Conservation (phyloP, 2,797 vertebrate species). For the Lophius americanus region DNA sequence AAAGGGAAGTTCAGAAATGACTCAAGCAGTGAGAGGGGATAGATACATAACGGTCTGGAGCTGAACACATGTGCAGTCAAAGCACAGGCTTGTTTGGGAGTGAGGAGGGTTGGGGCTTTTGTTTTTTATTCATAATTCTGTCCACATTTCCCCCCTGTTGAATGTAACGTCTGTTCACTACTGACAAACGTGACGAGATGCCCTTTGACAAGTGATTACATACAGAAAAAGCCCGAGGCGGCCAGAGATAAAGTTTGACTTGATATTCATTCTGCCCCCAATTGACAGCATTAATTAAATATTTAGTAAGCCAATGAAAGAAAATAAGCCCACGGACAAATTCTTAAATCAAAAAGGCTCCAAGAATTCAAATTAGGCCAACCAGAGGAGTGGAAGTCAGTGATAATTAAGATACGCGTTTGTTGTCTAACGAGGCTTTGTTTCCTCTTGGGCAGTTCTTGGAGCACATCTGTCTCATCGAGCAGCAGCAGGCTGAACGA, state of each 20-base stretch:
- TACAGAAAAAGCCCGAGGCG: slow-evolving; percentile 36
- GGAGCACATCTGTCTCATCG: slow-evolving; percentile 14
- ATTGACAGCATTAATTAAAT: slow-evolving; percentile 67
- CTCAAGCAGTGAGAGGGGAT: too few relatives aligned
- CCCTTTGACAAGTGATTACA: slow-evolving; percentile 25
- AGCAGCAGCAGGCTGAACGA: not conserved
- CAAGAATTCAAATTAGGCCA: slow-evolving; percentile 67
- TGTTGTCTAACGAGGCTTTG: slow-evolving; percentile 39
- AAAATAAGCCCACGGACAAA: slow-evolving; percentile 64
- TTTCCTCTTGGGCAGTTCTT: slow-evolving; percentile 45
- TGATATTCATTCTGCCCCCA: slow-evolving; percentile 55
- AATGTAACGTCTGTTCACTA: slow-evolving; percentile 17
- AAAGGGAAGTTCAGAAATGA: too few relatives aligned
- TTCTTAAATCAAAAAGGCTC: slow-evolving; percentile 66
- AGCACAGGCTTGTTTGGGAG: not conserved
- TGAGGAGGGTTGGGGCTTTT: not conserved
- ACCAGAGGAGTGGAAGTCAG: slow-evolving; percentile 55
- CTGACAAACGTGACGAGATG: slow-evolving; percentile 23
- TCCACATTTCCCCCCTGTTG: slow-evolving; percentile 23
- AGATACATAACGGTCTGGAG: too few relatives aligned
- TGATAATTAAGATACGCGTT: slow-evolving; percentile 48
- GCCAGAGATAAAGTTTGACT: slow-evolving; percentile 42
- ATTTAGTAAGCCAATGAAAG: slow-evolving; percentile 65
- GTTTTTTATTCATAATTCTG: slow-evolving; percentile 20
- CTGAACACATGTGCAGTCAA: too few relatives aligned